Conservation (phyloP, 1,140 invertebrate genomes). For the Bombus ignitus region DNA sequence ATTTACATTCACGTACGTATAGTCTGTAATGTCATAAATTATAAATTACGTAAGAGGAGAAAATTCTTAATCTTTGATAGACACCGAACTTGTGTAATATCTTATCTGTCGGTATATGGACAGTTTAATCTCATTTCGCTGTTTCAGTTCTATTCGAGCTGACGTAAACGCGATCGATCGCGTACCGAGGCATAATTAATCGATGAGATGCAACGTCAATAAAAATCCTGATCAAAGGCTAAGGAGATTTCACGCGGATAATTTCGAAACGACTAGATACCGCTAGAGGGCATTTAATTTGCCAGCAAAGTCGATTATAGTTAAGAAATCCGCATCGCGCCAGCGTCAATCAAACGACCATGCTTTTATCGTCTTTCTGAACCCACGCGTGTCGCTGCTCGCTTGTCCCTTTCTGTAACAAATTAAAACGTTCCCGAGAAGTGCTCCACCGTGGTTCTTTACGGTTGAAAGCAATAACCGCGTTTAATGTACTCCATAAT, state of each 20-base stretch:
- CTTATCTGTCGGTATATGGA: too few species aligned
- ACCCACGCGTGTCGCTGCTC: conserved; percentile 46
- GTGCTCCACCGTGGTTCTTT: neutral
- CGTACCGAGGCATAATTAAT: conserved; percentile 46
- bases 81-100: too few species aligned
- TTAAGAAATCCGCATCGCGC: conserved; percentile 48
- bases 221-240: conserved; percentile 20
- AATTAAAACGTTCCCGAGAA: conserved; percentile 29
- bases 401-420: conserved; percentile 23
- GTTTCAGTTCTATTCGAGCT: conserved; percentile 24
- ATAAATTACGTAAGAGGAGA: too few species aligned
- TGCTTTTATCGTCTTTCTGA: conserved; percentile 54
- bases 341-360: conserved; percentile 41
- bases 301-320: conserved; percentile 59
- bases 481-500: neutral
- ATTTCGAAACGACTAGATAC: conserved; percentile 43
- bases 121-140: too few species aligned
- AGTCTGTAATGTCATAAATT: neutral
- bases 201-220: neutral
- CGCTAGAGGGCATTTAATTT: conserved; percentile 45
- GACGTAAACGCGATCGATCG: conserved; percentile 47
- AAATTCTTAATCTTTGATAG: too few species aligned
- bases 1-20: neutral
- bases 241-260: neutral
- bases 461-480: neutral